Evolutionary conservation across 2,888 invertebrate species (phyloP).

Genomic region (Diabrotica balteata): DNA sequence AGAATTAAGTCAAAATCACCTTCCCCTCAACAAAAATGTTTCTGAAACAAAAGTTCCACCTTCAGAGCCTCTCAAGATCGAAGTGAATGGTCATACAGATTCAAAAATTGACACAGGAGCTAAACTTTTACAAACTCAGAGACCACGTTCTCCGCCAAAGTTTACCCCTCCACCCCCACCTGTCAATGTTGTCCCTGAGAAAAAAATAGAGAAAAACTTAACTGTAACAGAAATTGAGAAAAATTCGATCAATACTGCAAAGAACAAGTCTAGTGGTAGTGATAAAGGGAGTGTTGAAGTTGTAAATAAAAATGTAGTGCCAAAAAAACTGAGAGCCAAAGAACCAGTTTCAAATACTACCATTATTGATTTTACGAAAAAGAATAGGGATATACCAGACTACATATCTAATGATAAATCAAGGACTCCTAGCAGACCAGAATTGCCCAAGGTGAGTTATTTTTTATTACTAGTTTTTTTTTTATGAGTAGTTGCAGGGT

Average conservation of each 20-base stretch:
- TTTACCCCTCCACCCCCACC: constrained; percentile 45
- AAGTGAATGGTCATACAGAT: constrained; percentile 46
- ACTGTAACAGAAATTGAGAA: constrained; percentile 73
- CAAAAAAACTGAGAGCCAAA: constrained; percentile 40
- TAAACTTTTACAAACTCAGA: constrained; percentile 25
- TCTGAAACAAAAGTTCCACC: constrained; percentile 40
- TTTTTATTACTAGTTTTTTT: constrained; percentile 10
- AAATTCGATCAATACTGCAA: constrained; percentile 72
- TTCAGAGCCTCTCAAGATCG: constrained; percentile 47
- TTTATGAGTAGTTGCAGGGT: not conserved
- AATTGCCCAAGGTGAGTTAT: constrained; percentile 74
- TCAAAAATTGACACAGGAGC: constrained; percentile 13
- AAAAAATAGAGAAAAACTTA: constrained; percentile 48
- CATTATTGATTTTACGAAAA: constrained; percentile 86
- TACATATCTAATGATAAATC: constrained; percentile 89
- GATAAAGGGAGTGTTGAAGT: constrained; percentile 43
- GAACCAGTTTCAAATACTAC: constrained; percentile 39
- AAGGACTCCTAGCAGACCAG: constrained; percentile 70
- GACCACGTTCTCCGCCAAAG: constrained; percentile 40
- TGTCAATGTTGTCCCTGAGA: constrained; percentile 3
- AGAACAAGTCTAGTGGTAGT: constrained; percentile 56
- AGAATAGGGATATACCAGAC: constrained; percentile 83
- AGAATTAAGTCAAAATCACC: constrained; percentile 43
- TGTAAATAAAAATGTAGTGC: constrained; percentile 44
- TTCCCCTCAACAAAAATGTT: constrained; percentile 42